These are phyloP conservation scores for Lagopus muta DNA, from an alignment of 2,113 vertebrate species.

Conservation along the genomic window DNA sequence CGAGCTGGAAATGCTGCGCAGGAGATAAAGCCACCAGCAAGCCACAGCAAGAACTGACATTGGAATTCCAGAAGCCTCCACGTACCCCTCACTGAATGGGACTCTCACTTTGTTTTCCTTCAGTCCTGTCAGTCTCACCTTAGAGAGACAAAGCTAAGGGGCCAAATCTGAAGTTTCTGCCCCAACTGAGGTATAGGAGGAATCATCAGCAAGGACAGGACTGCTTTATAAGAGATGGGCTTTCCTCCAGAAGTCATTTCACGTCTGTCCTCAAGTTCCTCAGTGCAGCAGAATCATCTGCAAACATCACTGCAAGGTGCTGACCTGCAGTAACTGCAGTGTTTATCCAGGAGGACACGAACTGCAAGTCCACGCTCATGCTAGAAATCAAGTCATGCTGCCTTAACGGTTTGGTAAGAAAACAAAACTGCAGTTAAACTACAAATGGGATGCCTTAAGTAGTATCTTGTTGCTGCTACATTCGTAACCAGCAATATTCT, in stretches of 20 bases:
- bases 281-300: neutral
- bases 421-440: neutral
- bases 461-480: neutral
- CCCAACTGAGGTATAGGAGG: neutral
- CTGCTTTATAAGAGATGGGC: neutral
- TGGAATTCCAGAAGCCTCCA: slow-evolving; percentile 16
- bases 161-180: accelerated
- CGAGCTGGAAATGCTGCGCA: neutral
- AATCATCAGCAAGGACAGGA: neutral
- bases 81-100: accelerated
- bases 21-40: slow-evolving; percentile 21
- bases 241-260: neutral
- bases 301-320: neutral
- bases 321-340: slow-evolving; percentile 37
- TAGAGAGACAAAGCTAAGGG: neutral
- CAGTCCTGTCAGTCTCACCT: neutral
- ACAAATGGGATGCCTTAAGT: neutral
- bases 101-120: neutral
- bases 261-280: neutral
- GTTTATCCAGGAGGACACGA: slow-evolving; percentile 41
- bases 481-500: neutral
- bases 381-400: slow-evolving; percentile 2
- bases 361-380: neutral
- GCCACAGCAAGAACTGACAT: slow-evolving; percentile 51
- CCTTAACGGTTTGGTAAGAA: neutral